Conservation (phyloP, 2,888 invertebrate species). For the Orgyia antiqua region DNA sequence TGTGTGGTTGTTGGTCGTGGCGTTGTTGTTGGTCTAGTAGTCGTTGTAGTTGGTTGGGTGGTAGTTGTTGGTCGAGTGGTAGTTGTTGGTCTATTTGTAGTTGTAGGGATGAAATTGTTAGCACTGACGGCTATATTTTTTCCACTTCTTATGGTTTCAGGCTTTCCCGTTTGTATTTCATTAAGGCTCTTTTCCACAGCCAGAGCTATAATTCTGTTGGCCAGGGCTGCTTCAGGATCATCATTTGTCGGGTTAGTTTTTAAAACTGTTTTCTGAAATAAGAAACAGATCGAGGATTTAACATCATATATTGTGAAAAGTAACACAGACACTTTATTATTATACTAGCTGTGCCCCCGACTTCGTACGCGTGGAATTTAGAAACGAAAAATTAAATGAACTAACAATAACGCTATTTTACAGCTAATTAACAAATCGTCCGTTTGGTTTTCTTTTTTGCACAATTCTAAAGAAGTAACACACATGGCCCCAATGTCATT, state of each 20-base stretch:
- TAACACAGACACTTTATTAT: too few species aligned
- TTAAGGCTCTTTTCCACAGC: slow-evolving; percentile 72
- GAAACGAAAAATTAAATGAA: too few species aligned
- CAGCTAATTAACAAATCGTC: too few species aligned
- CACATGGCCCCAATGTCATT: too few species aligned
- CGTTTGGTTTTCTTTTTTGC: too few species aligned
- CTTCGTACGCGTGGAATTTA: too few species aligned
- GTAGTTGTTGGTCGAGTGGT: slow-evolving; percentile 31
- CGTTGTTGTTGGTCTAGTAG: slow-evolving; percentile 39
- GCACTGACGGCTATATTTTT: slow-evolving; percentile 43
- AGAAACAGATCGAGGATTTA: slow-evolving; percentile 1
- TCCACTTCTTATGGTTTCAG: slow-evolving; percentile 42
- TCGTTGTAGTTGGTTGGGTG: slow-evolving; percentile 38
- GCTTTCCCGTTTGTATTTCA: slow-evolving; percentile 54
- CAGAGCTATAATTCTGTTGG: slow-evolving; percentile 74
- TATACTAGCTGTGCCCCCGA: too few species aligned
- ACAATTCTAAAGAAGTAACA: too few species aligned
- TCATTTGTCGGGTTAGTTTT: slow-evolving; percentile 53
- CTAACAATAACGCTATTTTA: too few species aligned
- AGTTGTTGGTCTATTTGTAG: slow-evolving; percentile 26
- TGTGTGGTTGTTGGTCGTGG: slow-evolving; percentile 38
- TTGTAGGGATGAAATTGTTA: slow-evolving; percentile 39
- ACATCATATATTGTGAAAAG: too few species aligned
- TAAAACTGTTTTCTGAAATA: slow-evolving; percentile 64
- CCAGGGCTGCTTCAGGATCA: slow-evolving; percentile 67